Evolutionary conservation across 1,140 invertebrate species (phyloP), one percentile per base, ranked within the genome.

Genomic region (Drosophila elegans): DNA sequence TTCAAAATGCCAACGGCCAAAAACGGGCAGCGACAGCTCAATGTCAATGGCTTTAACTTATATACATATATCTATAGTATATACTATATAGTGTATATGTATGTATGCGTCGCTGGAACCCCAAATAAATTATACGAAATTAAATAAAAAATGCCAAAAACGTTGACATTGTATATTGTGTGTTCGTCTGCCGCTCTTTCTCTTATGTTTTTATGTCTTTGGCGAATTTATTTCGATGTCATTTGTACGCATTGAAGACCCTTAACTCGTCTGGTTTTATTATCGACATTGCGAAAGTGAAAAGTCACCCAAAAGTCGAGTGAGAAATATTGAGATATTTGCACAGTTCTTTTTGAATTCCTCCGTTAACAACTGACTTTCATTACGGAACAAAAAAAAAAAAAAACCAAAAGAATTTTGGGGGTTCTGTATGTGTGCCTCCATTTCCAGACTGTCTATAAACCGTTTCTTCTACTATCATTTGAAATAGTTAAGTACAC

Each of bases 1-100:
- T 78, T 77, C 60, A 71, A 80, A 80, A 85, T 74, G 81, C 82
- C 81, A 85, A 78, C 78, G 74, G 61, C 81, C 81, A 85, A 85
- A 84, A 79, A 78, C 66, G 76, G 79, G 68, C 79, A 59, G 66
- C 77, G 78, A 78, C 80, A 79, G 82, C 82, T 85, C 82, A 85
- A 85, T 85, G 82, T 85, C 82, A 85, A 85, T 85, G 82, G 82
- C 82, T 84, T 80, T 39, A 36, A 44, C 53, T 68, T 57, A 27
- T 48, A 4, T 27, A 45, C 16, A 29, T 60, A 16, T 36, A 27
- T 42, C 9, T 64, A 42, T 64, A 45, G 12, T 56, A 38, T 60
- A 27, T 59, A 51, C 16, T 36, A n/a, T 29, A 48, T 27, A 27
- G 2, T 7, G 3, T 12, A 7, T 4, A n/a, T 48, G 11, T 13